phyloP scores from a whole-genome alignment of 2,888 invertebrate genomes.

The Phlogophora meticulosa region DNA sequence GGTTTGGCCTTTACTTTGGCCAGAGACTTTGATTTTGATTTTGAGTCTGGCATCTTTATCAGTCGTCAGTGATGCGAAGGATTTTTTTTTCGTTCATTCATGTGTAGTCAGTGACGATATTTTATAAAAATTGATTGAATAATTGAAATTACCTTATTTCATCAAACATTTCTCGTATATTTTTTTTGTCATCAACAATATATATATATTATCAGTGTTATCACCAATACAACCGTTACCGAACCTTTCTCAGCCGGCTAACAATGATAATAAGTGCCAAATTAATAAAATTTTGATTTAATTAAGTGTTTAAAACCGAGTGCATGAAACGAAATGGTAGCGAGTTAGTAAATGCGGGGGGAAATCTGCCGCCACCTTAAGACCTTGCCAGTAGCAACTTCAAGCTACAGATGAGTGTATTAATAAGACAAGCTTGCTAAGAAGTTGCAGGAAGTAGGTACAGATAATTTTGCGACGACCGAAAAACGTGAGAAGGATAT shows the following conservation, averaged over 20 bases:
- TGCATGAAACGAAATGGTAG: constrained; percentile 73
- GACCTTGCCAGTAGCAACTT: constrained; percentile 71
- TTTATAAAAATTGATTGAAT: too few relatives aligned
- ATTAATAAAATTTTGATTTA: constrained; percentile 76
- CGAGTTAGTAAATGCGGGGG: constrained; percentile 63
- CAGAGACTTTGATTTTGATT: too few relatives aligned
- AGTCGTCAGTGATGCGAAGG: too few relatives aligned
- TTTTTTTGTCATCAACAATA: too few relatives aligned
- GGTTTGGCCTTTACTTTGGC: too few relatives aligned
- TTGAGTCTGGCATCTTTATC: too few relatives aligned
- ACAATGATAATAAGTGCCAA: constrained; percentile 63
- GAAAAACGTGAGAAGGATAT: not conserved
- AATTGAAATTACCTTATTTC: too few relatives aligned
- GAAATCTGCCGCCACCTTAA: constrained; percentile 77
- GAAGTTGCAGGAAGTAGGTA: not conserved
- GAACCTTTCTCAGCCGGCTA: not conserved
- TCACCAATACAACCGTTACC: not conserved
- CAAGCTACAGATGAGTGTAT: constrained; percentile 5
- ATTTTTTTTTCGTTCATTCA: too few relatives aligned
- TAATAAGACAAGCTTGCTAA: constrained; percentile 32
- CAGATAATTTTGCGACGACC: not conserved
- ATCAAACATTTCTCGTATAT: too few relatives aligned
- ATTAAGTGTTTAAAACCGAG: constrained; percentile 79
- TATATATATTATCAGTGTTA: too few relatives aligned
- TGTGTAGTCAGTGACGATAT: too few relatives aligned